phyloP scores from a whole-genome alignment of 2,797 vertebrate species.

The Danionella dracula region DNA sequence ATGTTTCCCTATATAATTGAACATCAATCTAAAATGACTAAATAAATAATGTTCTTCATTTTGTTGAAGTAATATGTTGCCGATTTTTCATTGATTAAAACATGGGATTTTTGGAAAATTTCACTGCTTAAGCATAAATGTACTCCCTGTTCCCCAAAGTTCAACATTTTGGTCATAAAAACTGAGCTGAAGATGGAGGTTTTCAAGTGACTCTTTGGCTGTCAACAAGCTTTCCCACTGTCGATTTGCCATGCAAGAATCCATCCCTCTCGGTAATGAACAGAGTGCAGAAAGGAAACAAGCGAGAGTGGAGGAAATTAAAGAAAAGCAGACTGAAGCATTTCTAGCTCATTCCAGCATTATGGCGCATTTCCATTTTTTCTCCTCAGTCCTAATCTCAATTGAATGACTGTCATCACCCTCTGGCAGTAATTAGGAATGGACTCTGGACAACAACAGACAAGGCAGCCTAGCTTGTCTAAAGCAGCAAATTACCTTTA shows the following conservation, averaged over 20 bases:
- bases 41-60: too few relatives aligned
- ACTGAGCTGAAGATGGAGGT: conserved; percentile 33
- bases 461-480: conserved; percentile 64
- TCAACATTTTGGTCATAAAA: conserved; percentile 37
- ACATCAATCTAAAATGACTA: too few relatives aligned
- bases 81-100: too few relatives aligned
- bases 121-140: too few relatives aligned
- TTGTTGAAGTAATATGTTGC: too few relatives aligned
- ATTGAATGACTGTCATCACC: conserved; percentile 73
- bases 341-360: conserved; percentile 67
- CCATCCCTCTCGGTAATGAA: conserved; percentile 54
- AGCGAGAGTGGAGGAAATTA: conserved; percentile 53
- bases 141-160: neutral
- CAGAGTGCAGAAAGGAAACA: conserved; percentile 43
- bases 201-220: conserved; percentile 37
- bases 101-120: too few relatives aligned
- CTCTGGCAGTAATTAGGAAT: conserved; percentile 72
- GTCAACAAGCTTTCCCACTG: conserved; percentile 39
- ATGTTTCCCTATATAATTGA: too few relatives aligned
- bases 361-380: conserved; percentile 71
- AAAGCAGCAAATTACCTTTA: conserved; percentile 77
- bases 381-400: conserved; percentile 68
- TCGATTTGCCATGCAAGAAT: conserved; percentile 45
- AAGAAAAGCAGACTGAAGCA: conserved; percentile 66
- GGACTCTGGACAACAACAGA: conserved; percentile 75